These are phyloP conservation scores for Chamaea fasciata DNA, from an alignment of 2,113 vertebrate species.

Conservation along the genomic window DNA sequence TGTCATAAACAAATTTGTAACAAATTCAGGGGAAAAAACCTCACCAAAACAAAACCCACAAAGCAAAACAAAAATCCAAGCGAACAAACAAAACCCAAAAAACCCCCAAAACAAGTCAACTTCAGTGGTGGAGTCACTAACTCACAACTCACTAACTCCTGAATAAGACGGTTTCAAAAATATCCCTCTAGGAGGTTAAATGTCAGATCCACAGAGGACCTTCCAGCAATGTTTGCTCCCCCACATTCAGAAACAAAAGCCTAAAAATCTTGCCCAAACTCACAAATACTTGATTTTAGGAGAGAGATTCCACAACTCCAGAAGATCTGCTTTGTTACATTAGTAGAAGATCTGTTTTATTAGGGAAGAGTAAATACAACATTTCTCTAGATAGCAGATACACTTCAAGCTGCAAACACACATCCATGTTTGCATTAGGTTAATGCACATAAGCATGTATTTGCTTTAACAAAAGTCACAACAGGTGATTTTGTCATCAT, in stretches of 20 bases:
- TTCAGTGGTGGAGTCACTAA: neutral
- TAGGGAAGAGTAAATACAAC: neutral
- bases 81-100: neutral
- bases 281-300: neutral
- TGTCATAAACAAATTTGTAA: neutral
- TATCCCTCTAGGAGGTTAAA: neutral
- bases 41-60: neutral
- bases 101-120: neutral
- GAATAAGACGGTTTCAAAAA: neutral
- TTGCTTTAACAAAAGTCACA: neutral
- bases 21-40: neutral
- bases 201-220: neutral
- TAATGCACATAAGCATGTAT: neutral
- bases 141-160: neutral
- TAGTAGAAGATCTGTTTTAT: neutral
- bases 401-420: neutral
- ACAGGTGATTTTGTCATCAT: neutral
- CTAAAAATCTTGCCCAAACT: neutral
- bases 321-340: accelerated
- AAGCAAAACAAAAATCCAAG: neutral
- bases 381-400: neutral
- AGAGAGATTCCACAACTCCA: neutral
- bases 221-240: neutral
- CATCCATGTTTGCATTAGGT: neutral
- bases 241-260: neutral